Evolutionary conservation across 2,888 invertebrate genomes (phyloP).

Genomic region (Drosophila pseudotalamancana): DNA sequence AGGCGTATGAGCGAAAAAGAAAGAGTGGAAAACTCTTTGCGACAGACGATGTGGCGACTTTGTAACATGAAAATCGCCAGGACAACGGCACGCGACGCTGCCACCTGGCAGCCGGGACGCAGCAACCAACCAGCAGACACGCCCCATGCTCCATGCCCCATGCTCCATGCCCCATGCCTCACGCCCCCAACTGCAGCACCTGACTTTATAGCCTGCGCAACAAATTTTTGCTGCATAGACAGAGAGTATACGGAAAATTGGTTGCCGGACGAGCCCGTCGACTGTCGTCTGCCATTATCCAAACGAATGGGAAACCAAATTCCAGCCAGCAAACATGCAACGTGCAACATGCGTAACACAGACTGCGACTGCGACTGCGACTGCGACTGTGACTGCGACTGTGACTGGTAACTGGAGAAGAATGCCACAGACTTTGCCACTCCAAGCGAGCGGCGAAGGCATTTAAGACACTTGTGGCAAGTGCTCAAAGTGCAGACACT

Average conservation of each 20-base stretch:
- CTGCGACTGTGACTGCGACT: constrained; percentile 8
- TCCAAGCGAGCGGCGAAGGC: constrained; percentile 37
- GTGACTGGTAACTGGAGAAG: constrained; percentile 8
- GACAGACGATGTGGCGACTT: constrained; percentile 74
- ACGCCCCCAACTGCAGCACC: constrained; percentile 35
- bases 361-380: constrained; percentile 22
- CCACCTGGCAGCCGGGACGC: constrained; percentile 47
- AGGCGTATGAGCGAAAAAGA: constrained; percentile 19
- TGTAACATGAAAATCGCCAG: constrained; percentile 78
- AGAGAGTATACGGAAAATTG: constrained; percentile 28
- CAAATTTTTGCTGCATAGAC: constrained; percentile 62
- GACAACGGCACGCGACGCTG: constrained; percentile 64
- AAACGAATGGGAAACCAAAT: constrained; percentile 77
- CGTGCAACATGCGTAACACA: constrained; percentile 58
- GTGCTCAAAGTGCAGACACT: constrained; percentile 31
- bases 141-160: background rate
- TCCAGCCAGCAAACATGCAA: constrained; percentile 74
- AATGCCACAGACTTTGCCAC: constrained; percentile 10
- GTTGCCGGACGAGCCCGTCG: background rate
- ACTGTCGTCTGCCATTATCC: constrained; percentile 68
- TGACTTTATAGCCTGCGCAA: constrained; percentile 75
- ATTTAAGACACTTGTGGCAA: constrained; percentile 63
- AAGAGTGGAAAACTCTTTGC: constrained; percentile 40
- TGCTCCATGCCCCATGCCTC: background rate
- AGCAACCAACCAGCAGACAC: background rate